phyloP scores from a whole-genome alignment of 2,113 vertebrate species.

The Buteo buteo region DNA sequence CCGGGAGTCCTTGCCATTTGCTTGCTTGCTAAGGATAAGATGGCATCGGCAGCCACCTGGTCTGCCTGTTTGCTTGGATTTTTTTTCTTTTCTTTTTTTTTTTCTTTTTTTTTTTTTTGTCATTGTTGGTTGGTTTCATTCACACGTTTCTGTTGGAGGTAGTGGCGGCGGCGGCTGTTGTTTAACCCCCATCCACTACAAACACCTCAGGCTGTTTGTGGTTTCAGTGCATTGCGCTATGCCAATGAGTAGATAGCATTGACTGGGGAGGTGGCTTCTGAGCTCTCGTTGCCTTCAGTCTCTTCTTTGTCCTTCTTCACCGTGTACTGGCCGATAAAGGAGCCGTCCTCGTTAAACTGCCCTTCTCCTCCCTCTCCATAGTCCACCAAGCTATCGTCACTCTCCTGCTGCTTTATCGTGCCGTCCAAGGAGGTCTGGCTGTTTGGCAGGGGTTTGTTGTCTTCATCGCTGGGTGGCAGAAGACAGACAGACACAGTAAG shows the following conservation, averaged over 20 bases:
- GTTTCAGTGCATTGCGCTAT: constrained; percentile 54
- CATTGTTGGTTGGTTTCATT: neutral
- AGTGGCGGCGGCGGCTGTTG: neutral
- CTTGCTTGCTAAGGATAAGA: constrained; percentile 55
- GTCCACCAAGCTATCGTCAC: constrained; percentile 96
- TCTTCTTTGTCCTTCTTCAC: constrained; percentile 99
- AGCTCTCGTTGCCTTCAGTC: constrained; percentile 98
- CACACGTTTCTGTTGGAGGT: neutral
- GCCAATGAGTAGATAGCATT: constrained; percentile 97
- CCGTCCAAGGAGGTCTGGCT: constrained; percentile 97
- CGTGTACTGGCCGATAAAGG: constrained; percentile 98
- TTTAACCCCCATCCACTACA: constrained; percentile 12
- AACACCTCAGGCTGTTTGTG: neutral
- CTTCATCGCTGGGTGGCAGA: constrained; percentile 86
- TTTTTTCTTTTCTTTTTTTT: neutral
- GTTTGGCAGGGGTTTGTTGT: constrained; percentile 97
- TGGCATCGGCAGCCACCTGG: constrained; percentile 31
- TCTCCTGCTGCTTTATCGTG: constrained; percentile 92
- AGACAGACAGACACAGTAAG: constrained; percentile 31
- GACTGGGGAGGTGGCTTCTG: constrained; percentile 94
- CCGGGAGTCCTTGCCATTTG: neutral
- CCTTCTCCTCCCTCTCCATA: constrained; percentile 95
- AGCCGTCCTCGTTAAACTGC: constrained; percentile 97
- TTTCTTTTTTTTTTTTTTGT: neutral
- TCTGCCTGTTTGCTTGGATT: neutral